A percentile compares a stretch with the other conserved stretches of the same genome.
Evolutionary conservation across 2,888 invertebrate genomes (phyloP).

Genomic region (Pseudeuparius sepicola): DNA sequence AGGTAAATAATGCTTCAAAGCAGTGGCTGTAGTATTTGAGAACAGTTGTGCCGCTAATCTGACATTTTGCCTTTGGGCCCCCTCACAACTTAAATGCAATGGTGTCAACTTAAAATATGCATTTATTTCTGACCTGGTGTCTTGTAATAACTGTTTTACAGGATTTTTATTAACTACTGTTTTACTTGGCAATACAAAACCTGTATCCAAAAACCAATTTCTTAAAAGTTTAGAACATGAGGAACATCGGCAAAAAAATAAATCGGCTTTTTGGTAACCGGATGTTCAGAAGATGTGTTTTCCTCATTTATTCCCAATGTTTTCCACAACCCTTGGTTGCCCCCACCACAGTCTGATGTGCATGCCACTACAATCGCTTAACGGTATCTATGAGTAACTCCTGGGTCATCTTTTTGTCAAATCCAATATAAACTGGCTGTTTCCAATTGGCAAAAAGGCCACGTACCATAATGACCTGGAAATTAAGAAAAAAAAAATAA

Average conservation of each 20-base stretch:
- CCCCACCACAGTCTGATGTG: constrained; percentile 25
- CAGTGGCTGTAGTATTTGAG: constrained; percentile 26
- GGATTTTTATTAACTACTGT: constrained; percentile 17
- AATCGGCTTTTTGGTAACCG: constrained; percentile 21
- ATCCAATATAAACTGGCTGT: too few relatives aligned
- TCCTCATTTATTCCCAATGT: constrained; percentile 21
- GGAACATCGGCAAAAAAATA: constrained; percentile 27
- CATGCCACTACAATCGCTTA: constrained; percentile 26
- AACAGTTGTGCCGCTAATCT: constrained; percentile 24
- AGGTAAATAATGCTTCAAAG: constrained; percentile 22
- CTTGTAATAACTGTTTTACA: constrained; percentile 14
- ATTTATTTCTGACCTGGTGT: constrained; percentile 17
- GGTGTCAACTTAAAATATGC: constrained; percentile 17
- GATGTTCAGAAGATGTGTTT: constrained; percentile 24
- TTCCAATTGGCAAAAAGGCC: too few relatives aligned
- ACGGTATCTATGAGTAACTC: too few relatives aligned
- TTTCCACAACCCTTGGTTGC: constrained; percentile 26
- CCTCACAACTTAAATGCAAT: constrained; percentile 23
- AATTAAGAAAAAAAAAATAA: too few relatives aligned
- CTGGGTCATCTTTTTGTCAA: too few relatives aligned
- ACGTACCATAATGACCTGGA: too few relatives aligned
- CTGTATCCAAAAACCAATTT: constrained; percentile 27
- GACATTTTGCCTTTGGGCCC: constrained; percentile 24
- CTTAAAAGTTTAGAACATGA: constrained; percentile 24
- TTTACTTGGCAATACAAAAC: constrained; percentile 21